A percentile compares a stretch with the other conserved stretches of the same genome.
These are phyloP conservation scores for Clusia tigrina DNA, from an alignment of 2,888 invertebrate genomes.

Conservation along the genomic window DNA sequence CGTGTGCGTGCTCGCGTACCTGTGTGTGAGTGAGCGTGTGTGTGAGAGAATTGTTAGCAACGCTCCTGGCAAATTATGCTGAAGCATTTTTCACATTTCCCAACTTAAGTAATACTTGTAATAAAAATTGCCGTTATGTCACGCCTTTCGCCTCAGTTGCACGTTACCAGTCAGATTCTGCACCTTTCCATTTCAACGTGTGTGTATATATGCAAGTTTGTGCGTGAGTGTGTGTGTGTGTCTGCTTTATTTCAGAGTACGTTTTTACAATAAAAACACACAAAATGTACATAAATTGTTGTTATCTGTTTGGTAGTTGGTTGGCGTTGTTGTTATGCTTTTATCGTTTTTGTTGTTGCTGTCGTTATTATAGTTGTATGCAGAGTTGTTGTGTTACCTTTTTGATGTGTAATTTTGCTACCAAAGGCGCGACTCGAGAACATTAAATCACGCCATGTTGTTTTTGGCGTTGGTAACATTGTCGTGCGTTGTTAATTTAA, in stretches of 20 bases:
- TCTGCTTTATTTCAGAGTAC: conserved; percentile 37
- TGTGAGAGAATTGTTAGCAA: too few relatives aligned
- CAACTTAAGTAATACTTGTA: conserved; percentile 23
- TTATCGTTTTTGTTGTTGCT: conserved; percentile 12
- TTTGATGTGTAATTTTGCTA: neutral
- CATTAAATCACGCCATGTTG: conserved; percentile 29
- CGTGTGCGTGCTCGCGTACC: neutral
- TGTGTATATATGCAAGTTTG: conserved; percentile 14
- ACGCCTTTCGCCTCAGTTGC: conserved; percentile 35
- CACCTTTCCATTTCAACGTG: neutral
- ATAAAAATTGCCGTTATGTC: conserved; percentile 42
- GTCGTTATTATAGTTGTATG: neutral
- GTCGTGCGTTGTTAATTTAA: conserved; percentile 43
- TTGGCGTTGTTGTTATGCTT: neutral
- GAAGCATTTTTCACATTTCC: neutral
- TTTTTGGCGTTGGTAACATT: conserved; percentile 35
- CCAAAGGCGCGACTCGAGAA: conserved; percentile 8
- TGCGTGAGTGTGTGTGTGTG: conserved; percentile 10
- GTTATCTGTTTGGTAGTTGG: conserved; percentile 22
- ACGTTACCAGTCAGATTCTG: conserved; percentile 4
- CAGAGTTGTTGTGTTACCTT: neutral
- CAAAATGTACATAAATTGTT: conserved; percentile 41
- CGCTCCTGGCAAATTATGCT: neutral
- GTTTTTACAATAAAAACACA: conserved; percentile 43
- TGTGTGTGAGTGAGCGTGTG: too few relatives aligned